Conservation (phyloP, 2,797 vertebrate genomes). For the Phalanger gymnotis region DNA sequence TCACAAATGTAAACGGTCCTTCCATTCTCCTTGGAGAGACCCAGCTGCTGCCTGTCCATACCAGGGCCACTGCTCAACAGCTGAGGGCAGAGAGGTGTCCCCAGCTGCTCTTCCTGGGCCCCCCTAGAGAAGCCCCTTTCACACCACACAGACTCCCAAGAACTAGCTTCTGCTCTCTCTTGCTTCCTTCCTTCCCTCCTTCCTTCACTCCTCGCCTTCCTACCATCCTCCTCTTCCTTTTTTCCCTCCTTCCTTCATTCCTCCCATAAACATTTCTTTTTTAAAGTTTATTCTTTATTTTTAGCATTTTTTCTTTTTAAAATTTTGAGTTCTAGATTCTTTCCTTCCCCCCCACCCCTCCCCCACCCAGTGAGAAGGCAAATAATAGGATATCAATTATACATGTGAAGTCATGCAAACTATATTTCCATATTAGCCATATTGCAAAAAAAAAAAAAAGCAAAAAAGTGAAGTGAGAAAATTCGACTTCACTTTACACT, state of each 20-base stretch:
- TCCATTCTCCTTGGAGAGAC: constrained; percentile 49
- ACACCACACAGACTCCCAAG: background rate
- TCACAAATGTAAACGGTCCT: constrained; percentile 38
- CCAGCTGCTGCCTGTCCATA: background rate
- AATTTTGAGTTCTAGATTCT: background rate
- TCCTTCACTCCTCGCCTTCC: no score
- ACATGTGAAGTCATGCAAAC: background rate
- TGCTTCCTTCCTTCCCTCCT: background rate
- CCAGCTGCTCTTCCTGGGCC: background rate
- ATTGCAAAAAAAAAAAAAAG: background rate
- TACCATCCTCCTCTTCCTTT: background rate
- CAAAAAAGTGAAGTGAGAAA: background rate
- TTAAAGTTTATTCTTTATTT: background rate
- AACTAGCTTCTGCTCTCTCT: no score
- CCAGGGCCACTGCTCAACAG: background rate
- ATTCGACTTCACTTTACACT: background rate
- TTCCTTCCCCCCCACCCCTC: background rate
- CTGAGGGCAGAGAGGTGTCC: background rate
- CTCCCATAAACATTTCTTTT: background rate
- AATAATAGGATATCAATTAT: background rate
- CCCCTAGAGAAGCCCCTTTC: background rate
- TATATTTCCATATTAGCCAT: background rate
- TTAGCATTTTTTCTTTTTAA: background rate
- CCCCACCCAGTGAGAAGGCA: background rate
- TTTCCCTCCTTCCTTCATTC: background rate